Evolutionary conservation across 2,888 invertebrate genomes (phyloP), one percentile per base, ranked within the genome.

Genomic region (Lydus trimaculatus): DNA sequence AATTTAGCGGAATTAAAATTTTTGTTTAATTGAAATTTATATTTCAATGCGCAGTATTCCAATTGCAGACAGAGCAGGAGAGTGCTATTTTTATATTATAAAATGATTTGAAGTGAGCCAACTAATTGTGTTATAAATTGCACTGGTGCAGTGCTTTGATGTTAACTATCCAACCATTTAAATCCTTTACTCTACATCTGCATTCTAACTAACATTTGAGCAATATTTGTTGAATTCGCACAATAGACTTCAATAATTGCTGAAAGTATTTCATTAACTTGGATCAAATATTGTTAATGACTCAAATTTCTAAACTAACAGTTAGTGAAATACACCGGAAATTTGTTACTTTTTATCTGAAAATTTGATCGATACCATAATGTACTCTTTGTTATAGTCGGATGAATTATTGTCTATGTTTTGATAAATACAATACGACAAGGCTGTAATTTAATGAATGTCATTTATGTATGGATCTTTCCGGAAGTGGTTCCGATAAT

Each of bases 391-490:
- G 31, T 31, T 31, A 2, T 28, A 28, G 28, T 31, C 6, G 31
- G 8, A 31, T 31, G 9, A 9, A 36, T 36, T 48, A 48, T 48
- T 48, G 20, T 20, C 20, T 43, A 17, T 36, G 13, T 36, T 6
- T n/a, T 17, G 17, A 43, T 43, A 7, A 48, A 48, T 48, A 48
- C 9, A 48, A 48, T 20, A 17, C n/a, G 48, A 20, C 20, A 20
- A 23, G 11, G 39, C n/a, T 17, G 43, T 9, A 20, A 20, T 64
- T 70, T 74, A 76, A 75, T 75, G 72, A 75, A 72, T 76, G 73
- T 72, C 75, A 73, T 74, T 73, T 75, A 76, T 77, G 73, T 77
- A 77, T 75, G 75, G 74, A 74, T 70, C 75, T 72, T 39, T 75
- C 73, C 70, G 69, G 72, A 74, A 72, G 63, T 64, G 65, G 74